phyloP scores from a whole-genome alignment of 2,113 vertebrate genomes.

The Psittacula cyanocephala region DNA sequence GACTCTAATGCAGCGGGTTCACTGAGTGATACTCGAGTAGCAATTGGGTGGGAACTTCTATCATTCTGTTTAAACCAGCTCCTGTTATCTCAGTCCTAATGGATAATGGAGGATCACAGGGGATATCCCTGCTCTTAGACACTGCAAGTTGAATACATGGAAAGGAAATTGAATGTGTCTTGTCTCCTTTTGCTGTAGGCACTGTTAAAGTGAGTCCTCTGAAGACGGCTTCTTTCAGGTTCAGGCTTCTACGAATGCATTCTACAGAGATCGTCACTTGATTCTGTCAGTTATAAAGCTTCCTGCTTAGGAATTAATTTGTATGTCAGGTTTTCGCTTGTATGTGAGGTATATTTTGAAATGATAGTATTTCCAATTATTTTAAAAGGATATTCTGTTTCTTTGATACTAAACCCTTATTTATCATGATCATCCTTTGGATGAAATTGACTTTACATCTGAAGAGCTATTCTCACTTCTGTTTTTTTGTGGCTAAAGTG shows the following conservation, averaged over 20 bases:
- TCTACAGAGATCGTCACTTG: background rate
- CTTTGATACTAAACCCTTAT: background rate
- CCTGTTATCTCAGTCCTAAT: background rate
- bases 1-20: background rate
- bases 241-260: background rate
- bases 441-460: background rate
- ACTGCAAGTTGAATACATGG: background rate
- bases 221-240: background rate
- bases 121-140: background rate
- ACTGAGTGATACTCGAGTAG: background rate
- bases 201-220: background rate
- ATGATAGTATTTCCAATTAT: background rate
- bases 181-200: background rate
- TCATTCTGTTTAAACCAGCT: background rate
- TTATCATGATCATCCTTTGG: background rate
- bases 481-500: background rate
- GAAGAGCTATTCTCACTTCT: background rate
- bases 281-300: slow-evolving; percentile 10
- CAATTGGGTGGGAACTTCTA: background rate
- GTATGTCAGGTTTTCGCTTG: background rate
- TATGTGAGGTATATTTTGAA: background rate
- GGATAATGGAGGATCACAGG: background rate
- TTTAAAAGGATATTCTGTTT: background rate
- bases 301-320: slow-evolving; percentile 4
- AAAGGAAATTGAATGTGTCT: background rate